A percentile compares a stretch with the other conserved stretches of the same genome.
Conservation (phyloP, 1,140 invertebrate species). For the Rhyzopertha dominica region DNA sequence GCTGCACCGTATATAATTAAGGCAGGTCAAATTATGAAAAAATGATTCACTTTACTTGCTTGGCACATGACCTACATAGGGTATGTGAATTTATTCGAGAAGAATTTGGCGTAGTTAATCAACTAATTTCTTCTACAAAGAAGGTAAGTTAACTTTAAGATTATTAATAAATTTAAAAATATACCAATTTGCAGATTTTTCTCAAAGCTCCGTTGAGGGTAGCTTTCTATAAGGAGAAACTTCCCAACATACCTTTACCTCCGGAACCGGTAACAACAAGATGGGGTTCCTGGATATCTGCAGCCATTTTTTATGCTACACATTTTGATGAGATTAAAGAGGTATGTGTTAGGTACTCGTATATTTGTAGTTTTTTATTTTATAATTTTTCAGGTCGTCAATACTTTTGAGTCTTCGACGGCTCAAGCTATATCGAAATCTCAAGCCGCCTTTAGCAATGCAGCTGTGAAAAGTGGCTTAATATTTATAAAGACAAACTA, state of each 20-base stretch:
- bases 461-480: too few species aligned
- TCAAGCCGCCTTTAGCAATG: too few species aligned
- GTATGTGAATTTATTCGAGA: conserved; percentile 32
- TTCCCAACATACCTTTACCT: conserved; percentile 35
- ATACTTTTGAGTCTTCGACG: too few species aligned
- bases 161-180: conserved; percentile 28
- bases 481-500: too few species aligned
- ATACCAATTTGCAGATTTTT: too few species aligned
- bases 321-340: too few species aligned
- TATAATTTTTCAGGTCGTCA: too few species aligned
- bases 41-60: conserved; percentile 34
- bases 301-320: too few species aligned
- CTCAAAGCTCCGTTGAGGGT: conserved; percentile 34
- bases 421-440: too few species aligned
- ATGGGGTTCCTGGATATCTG: conserved; percentile 42
- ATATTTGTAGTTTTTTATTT: too few species aligned
- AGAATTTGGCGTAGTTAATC: conserved; percentile 19
- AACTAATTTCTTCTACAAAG: conserved; percentile 17
- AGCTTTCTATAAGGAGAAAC: conserved; percentile 28
- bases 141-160: too few species aligned
- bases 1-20: conserved; percentile 31
- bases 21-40: conserved; percentile 22
- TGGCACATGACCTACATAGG: conserved; percentile 33
- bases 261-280: conserved; percentile 40
- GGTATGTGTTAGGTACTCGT: too few species aligned